These are phyloP conservation scores for Phenganax subtilis DNA, from an alignment of 92 coral and sea anemone species.

Conservation along the genomic window DNA sequence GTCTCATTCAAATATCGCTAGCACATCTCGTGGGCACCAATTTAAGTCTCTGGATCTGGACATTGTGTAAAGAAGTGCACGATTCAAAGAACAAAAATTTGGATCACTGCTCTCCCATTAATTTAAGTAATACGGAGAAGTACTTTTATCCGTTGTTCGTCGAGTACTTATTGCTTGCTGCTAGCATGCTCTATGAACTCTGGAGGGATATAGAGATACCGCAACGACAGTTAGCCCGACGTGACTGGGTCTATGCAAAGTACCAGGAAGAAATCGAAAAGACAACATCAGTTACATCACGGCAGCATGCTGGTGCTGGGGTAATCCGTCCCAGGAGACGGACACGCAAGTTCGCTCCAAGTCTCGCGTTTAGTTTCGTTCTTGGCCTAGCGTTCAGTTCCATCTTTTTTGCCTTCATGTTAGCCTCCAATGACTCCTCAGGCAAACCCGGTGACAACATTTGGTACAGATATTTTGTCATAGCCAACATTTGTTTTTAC, in stretches of 20 bases:
- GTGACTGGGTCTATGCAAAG: background rate
- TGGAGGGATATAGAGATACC: constrained; percentile 9
- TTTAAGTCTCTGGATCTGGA: constrained; percentile 36
- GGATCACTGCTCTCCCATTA: background rate
- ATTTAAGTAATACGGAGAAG: background rate
- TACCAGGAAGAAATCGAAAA: constrained; percentile 1
- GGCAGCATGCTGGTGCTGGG: background rate
- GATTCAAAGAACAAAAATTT: background rate
- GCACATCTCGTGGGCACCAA: constrained; percentile 28
- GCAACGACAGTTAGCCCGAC: background rate
- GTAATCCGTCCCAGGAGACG: constrained; percentile 13
- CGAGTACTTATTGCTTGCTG: constrained; percentile 30
- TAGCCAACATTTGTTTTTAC: constrained; percentile 23
- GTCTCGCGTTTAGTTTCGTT: constrained; percentile 20
- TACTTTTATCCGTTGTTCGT: constrained; percentile 32
- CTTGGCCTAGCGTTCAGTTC: constrained; percentile 19
- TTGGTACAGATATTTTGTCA: background rate
- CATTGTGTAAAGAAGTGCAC: constrained; percentile 16
- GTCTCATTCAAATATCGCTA: constrained; percentile 5
- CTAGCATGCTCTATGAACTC: constrained; percentile 35
- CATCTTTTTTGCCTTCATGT: constrained; percentile 19
- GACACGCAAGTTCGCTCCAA: constrained; percentile 1
- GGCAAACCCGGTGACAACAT: background rate
- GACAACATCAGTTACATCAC: background rate
- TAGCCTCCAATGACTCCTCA: constrained; percentile 23